phyloP scores from a whole-genome alignment of 2,888 invertebrate genomes.

The Choristoneura rosaceana region DNA sequence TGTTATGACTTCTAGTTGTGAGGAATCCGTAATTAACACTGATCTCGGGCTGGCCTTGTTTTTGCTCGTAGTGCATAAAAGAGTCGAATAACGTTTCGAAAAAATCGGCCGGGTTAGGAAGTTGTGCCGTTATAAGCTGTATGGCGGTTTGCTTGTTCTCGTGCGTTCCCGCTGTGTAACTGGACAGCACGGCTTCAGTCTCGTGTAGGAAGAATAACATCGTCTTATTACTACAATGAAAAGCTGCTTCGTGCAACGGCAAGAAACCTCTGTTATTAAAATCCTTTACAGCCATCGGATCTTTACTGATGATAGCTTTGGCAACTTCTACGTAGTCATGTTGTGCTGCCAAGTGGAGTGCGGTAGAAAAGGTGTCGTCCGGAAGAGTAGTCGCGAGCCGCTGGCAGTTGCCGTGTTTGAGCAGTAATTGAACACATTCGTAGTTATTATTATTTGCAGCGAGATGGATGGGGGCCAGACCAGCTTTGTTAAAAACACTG shows the following conservation, averaged over 20 bases:
- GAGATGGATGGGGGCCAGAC: slow-evolving; percentile 57
- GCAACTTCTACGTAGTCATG: slow-evolving; percentile 48
- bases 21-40: slow-evolving; percentile 39
- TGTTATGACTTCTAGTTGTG: slow-evolving; percentile 60
- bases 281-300: slow-evolving; percentile 47
- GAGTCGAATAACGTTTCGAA: slow-evolving; percentile 60
- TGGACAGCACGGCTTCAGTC: slow-evolving; percentile 52
- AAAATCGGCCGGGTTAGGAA: slow-evolving; percentile 61
- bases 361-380: slow-evolving; percentile 45
- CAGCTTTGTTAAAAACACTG: slow-evolving; percentile 44
- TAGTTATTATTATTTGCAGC: slow-evolving; percentile 69
- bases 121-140: slow-evolving; percentile 57
- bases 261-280: slow-evolving; percentile 44
- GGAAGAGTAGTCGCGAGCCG: slow-evolving; percentile 45
- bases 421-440: slow-evolving; percentile 53
- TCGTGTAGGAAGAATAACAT: slow-evolving; percentile 50
- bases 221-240: slow-evolving; percentile 74
- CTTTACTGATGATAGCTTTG: slow-evolving; percentile 45
- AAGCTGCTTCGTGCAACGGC: slow-evolving; percentile 57
- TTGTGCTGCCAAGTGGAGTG: slow-evolving; percentile 54
- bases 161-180: slow-evolving; percentile 21
- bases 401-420: slow-evolving; percentile 52
- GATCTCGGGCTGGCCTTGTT: slow-evolving; percentile 42
- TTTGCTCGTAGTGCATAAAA: slow-evolving; percentile 57
- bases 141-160: slow-evolving; percentile 49